Percentiles rank a stretch among this genome's conserved stretches.
Evolutionary conservation across 2,888 invertebrate species (phyloP).

Genomic region (Automeris io): DNA sequence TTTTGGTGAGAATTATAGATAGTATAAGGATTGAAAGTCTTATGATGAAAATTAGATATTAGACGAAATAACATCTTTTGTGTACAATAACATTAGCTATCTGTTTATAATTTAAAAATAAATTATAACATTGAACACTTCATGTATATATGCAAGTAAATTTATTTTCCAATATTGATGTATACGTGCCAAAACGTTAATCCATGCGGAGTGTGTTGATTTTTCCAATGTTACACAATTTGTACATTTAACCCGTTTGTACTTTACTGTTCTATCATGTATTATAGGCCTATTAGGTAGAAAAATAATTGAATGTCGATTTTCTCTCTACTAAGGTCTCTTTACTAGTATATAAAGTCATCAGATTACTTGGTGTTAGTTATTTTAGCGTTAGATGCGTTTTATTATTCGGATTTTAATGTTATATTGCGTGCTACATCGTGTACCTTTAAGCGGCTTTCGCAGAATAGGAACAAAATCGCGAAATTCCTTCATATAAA

Average conservation of each 20-base stretch:
- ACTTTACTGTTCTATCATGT: slow-evolving; percentile 14
- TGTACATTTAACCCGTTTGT: neutral
- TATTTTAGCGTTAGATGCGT: slow-evolving; percentile 46
- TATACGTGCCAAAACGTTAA: slow-evolving; percentile 16
- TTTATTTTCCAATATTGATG: neutral
- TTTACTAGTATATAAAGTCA: slow-evolving; percentile 43
- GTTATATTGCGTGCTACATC: slow-evolving; percentile 37
- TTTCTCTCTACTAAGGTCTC: slow-evolving; percentile 42
- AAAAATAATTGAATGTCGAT: slow-evolving; percentile 34
- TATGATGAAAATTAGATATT: slow-evolving; percentile 21
- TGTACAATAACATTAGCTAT: too few species aligned
- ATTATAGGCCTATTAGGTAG: slow-evolving; percentile 56
- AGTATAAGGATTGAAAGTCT: slow-evolving; percentile 21
- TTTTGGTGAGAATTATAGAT: slow-evolving; percentile 1
- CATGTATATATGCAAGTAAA: too few species aligned
- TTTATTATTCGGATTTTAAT: slow-evolving; percentile 37
- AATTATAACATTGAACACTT: too few species aligned
- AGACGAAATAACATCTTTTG: too few species aligned
- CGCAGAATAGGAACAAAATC: neutral
- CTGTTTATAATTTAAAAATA: too few species aligned
- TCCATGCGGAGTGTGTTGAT: neutral
- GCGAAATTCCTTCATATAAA: too few species aligned
- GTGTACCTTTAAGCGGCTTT: slow-evolving; percentile 11
- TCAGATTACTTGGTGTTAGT: slow-evolving; percentile 66
- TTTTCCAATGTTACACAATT: neutral